Conservation (phyloP, 2,113 vertebrate species). For the Tychaedon coryphoeus region DNA sequence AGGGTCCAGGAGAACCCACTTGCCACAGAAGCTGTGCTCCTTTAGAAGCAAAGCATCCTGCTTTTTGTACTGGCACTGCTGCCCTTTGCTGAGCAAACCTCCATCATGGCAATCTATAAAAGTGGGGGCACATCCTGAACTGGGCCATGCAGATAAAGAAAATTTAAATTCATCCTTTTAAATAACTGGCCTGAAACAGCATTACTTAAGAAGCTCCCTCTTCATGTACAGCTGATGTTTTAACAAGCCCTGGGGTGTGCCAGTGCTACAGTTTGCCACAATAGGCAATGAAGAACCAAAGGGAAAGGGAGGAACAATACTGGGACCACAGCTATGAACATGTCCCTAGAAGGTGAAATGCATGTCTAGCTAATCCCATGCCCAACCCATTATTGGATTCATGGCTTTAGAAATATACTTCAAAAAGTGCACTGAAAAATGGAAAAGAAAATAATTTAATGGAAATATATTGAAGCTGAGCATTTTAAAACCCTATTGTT, state of each 20-base stretch:
- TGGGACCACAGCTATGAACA: not conserved
- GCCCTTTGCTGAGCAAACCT: not conserved
- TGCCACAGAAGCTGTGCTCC: not conserved
- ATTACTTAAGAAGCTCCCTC: not conserved
- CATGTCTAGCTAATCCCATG: not conserved
- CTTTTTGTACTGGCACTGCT: not conserved
- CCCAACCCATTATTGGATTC: not conserved
- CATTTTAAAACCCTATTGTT: conserved; percentile 21
- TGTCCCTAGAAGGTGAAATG: not conserved
- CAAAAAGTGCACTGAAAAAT: not conserved
- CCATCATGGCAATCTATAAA: not conserved
- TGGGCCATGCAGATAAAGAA: not conserved
- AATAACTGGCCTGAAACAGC: not conserved
- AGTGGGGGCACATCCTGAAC: not conserved
- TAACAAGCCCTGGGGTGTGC: not conserved
- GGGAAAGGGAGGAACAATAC: not conserved
- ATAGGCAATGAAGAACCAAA: not conserved
- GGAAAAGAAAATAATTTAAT: conserved; percentile 28
- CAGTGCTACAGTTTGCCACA: accelerated
- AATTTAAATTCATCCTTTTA: not conserved
- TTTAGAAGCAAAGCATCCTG: not conserved
- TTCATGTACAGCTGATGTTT: not conserved
- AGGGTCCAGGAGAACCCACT: not conserved
- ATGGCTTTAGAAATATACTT: not conserved
- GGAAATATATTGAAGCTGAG: not conserved